These are phyloP conservation scores for Athripsodes cinereus DNA, from an alignment of 2,888 invertebrate genomes.

Conservation along the genomic window DNA sequence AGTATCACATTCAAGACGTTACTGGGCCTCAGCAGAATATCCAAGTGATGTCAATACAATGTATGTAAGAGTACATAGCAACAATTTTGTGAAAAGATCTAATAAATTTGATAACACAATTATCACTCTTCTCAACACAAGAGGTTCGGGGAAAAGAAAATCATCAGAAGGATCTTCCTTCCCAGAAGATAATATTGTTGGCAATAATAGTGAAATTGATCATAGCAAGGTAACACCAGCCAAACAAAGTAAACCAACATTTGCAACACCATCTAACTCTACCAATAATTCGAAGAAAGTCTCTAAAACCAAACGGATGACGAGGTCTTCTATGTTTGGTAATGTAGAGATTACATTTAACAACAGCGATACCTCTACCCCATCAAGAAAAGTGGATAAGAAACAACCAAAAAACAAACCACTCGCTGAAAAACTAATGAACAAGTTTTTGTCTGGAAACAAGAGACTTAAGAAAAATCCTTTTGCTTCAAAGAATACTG, in stretches of 20 bases:
- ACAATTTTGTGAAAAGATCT: background rate
- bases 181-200: background rate
- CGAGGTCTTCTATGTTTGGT: background rate
- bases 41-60: background rate
- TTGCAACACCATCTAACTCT: background rate
- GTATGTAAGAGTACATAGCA: background rate
- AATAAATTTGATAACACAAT: background rate
- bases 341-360: background rate
- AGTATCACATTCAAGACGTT: conserved; percentile 9
- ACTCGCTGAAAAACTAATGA: background rate
- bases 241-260: background rate
- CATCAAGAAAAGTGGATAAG: background rate
- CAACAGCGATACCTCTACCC: background rate
- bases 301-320: background rate
- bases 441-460: background rate
- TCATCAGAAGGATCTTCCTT: background rate
- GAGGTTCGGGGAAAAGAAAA: background rate
- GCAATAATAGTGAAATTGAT: background rate
- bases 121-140: background rate
- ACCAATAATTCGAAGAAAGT: background rate
- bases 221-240: background rate
- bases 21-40: background rate
- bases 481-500: background rate
- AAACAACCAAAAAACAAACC: background rate
- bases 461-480: background rate